Evolutionary conservation across 2,113 vertebrate genomes (phyloP).

Genomic region (Callithrix jacchus): DNA sequence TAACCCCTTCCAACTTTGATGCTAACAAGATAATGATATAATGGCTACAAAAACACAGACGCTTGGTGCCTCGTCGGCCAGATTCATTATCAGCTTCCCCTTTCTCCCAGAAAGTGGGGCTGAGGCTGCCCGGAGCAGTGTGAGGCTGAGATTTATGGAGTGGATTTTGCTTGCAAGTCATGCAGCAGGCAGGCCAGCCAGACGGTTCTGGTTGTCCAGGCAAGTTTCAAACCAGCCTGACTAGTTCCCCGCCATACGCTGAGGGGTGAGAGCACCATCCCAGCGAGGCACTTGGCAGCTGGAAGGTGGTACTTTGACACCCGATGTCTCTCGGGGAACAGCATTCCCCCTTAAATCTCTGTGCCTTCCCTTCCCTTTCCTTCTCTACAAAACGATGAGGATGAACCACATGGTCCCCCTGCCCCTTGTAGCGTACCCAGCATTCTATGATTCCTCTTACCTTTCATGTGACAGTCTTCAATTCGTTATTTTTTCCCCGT

Average conservation of each 20-base stretch:
- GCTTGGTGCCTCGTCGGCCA: neutral
- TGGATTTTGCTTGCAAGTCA: conserved; percentile 5
- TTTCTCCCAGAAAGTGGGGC: neutral
- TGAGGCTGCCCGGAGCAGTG: neutral
- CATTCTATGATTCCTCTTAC: neutral
- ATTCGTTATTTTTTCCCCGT: neutral
- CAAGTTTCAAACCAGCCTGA: conserved; percentile 66
- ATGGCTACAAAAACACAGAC: neutral
- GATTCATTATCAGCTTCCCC: neutral
- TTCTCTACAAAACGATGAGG: neutral
- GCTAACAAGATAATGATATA: neutral
- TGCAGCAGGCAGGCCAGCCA: neutral
- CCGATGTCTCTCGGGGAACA: neutral
- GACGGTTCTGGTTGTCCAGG: conserved; percentile 12
- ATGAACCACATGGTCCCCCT: neutral
- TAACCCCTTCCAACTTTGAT: neutral
- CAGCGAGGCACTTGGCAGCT: neutral
- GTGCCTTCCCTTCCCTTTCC: neutral
- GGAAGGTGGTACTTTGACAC: neutral
- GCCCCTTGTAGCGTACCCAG: rapidly evolving
- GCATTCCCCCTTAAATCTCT: neutral
- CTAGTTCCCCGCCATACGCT: conserved; percentile 46
- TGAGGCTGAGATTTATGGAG: neutral
- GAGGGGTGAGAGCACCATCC: neutral
- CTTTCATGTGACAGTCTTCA: neutral